Evolutionary conservation across 2,797 vertebrate species (phyloP).

Genomic region (Lepidocolaptes lacrymiger): DNA sequence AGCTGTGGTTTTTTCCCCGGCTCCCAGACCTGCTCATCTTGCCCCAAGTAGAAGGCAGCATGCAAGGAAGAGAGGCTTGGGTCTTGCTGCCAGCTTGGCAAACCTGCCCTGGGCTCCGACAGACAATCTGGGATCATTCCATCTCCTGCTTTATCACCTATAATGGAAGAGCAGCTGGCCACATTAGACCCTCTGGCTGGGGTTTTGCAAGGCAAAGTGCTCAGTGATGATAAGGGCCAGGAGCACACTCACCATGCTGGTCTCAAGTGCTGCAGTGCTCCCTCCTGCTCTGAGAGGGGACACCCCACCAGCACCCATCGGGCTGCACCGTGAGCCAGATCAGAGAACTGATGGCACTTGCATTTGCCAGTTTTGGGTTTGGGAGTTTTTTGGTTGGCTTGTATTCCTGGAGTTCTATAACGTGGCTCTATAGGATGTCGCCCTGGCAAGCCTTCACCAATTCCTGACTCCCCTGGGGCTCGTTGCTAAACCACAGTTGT

Average conservation of each 20-base stretch:
- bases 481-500: neutral
- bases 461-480: neutral
- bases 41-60: neutral
- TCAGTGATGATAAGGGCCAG: neutral
- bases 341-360: neutral
- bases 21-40: neutral
- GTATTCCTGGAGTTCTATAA: neutral
- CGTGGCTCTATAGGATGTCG: neutral
- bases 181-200: neutral
- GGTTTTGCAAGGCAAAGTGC: neutral
- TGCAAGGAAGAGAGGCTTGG: neutral
- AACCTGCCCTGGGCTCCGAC: neutral
- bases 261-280: neutral
- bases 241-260: neutral
- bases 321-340: accelerated
- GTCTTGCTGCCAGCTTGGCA: neutral
- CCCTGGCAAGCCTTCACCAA: neutral
- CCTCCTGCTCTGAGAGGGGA: neutral
- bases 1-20: neutral
- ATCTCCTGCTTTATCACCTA: constrained; percentile 40
- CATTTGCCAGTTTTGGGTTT: neutral
- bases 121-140: neutral
- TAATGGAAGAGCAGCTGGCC: constrained; percentile 47
- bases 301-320: accelerated
- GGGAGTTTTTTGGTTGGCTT: neutral